Conservation (phyloP, 2,888 invertebrate species). For the Xanthia icteritia region DNA sequence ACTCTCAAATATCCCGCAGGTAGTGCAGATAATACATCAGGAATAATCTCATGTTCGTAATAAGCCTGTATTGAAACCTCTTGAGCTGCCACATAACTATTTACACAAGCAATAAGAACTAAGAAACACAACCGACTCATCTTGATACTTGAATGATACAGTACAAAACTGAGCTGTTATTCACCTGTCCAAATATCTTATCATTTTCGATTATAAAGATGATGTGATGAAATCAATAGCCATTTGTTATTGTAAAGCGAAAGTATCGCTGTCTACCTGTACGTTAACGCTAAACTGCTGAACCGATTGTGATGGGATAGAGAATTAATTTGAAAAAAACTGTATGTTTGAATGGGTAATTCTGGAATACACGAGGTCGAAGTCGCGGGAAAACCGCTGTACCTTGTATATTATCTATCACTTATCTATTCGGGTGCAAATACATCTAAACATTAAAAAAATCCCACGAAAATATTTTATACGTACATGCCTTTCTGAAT, state of each 20-base stretch:
- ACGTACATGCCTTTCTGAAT: background rate
- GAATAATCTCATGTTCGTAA: constrained; percentile 53
- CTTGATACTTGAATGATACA: constrained; percentile 13
- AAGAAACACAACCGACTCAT: constrained; percentile 23
- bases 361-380: background rate
- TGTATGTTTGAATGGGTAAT: background rate
- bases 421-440: background rate
- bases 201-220: background rate
- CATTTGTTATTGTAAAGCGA: background rate
- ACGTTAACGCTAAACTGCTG: background rate
- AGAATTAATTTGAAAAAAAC: too few species aligned
- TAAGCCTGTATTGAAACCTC: constrained; percentile 58
- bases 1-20: constrained; percentile 51
- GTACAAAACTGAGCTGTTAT: background rate
- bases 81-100: constrained; percentile 6
- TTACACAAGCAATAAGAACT: constrained; percentile 22
- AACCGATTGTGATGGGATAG: background rate
- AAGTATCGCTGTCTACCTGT: background rate
- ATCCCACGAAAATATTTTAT: background rate
- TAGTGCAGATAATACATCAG: constrained; percentile 49
- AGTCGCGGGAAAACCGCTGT: background rate
- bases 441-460: background rate
- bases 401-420: background rate
- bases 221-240: background rate
- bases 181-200: background rate